Evolutionary conservation across 2,113 vertebrate genomes (phyloP), one percentile per base, ranked within the genome.

Genomic region (Alosa alosa): DNA sequence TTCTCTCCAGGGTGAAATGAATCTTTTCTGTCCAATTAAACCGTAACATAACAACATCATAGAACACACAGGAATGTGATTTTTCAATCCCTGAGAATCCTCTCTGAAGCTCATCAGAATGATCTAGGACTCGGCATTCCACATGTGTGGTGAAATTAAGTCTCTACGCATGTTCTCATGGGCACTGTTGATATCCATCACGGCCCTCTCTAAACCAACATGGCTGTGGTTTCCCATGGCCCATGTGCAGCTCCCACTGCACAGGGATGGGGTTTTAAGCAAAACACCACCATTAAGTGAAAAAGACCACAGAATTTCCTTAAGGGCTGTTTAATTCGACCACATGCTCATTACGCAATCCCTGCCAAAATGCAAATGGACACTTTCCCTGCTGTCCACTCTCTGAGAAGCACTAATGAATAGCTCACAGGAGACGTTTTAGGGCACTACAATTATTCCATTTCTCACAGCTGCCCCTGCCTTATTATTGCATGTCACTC

Each of bases 271-370:
- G 52, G 7, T 81, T 81, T 87, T 64, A 87, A 10, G 20, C 17
- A 64, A 47, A 87, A 81, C 49, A 81, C 52, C 81, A 44, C 20
- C 50, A 60, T 60, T 78, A 18, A 84, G 60, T 64, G 45, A 31
- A 39, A 36, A 41, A 68, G 82, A 47, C 86, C 83, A 87, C 72
- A 86, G 68, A 86, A 87, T 81, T 75, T 84, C 83, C 20, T 45
- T 41, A 78, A 78, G 72, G 18, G 36, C 83, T 49, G 83, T 68
- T 68, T 50, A 87, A 82, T 82, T 83, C 52, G 39, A 20, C 83
- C 50, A n/a, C 9, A 49, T 31, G 82, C 82, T 83, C 72, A 84
- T 81, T 81, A 60, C 11, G 36, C 36, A 17, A 17, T 78, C 72
- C 31, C 72, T 39, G 72, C 31, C 72, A 78, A 39, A 36, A 39